phyloP scores from a whole-genome alignment of 2,888 invertebrate species.

The Glaucopsyche alexis region DNA sequence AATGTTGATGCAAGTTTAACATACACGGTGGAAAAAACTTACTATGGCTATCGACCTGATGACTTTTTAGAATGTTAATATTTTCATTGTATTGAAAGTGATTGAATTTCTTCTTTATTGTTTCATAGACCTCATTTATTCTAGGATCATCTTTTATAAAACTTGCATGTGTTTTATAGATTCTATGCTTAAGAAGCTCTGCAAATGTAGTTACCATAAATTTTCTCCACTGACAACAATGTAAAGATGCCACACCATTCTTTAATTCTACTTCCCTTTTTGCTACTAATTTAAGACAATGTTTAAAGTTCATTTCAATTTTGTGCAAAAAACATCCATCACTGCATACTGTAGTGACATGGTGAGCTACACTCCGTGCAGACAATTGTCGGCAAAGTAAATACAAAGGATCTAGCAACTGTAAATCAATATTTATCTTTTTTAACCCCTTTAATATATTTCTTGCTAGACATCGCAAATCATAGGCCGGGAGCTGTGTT shows the following conservation, averaged over 20 bases:
- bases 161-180: constrained; percentile 51
- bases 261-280: constrained; percentile 73
- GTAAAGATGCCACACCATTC: constrained; percentile 73
- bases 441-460: constrained; percentile 55
- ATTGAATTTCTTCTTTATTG: constrained; percentile 44
- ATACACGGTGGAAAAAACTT: constrained; percentile 83
- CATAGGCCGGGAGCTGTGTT: constrained; percentile 53
- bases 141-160: constrained; percentile 59
- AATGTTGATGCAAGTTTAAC: constrained; percentile 78
- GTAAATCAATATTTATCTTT: constrained; percentile 46
- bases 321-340: constrained; percentile 49
- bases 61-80: constrained; percentile 48
- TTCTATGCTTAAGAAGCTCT: constrained; percentile 59
- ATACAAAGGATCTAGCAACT: constrained; percentile 51
- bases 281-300: constrained; percentile 76
- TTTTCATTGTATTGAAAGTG: constrained; percentile 40
- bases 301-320: constrained; percentile 75
- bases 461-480: constrained; percentile 62
- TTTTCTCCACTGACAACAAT: constrained; percentile 79
- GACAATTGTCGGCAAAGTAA: constrained; percentile 57
- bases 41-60: constrained; percentile 64
- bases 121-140: constrained; percentile 55
- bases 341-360: constrained; percentile 51
- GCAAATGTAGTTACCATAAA: constrained; percentile 70
- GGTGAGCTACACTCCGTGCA: constrained; percentile 60